Evolutionary conservation across 2,797 vertebrate genomes (phyloP).

Genomic region (Darevskia nairensis): DNA sequence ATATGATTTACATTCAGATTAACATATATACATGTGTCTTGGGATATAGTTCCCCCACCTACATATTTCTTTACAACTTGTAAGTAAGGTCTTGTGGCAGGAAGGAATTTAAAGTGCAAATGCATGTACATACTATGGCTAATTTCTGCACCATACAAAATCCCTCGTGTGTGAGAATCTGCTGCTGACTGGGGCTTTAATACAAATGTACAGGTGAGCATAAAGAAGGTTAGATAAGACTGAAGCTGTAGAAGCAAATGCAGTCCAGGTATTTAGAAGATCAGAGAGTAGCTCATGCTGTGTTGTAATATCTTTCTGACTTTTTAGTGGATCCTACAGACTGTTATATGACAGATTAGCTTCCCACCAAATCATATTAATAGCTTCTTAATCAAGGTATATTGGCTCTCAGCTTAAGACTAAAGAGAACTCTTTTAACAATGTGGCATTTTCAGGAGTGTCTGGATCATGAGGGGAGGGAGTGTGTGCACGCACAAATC

Average conservation of each 20-base stretch:
- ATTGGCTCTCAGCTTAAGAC: slow-evolving; percentile 67
- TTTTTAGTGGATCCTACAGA: slow-evolving; percentile 59
- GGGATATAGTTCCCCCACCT: background rate
- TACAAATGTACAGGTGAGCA: slow-evolving; percentile 69
- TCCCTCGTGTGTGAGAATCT: slow-evolving; percentile 60
- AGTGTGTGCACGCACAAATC: background rate
- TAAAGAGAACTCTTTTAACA: slow-evolving; percentile 63
- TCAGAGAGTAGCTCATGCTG: slow-evolving; percentile 71
- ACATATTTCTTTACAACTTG: slow-evolving; percentile 28
- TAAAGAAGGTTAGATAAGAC: slow-evolving; percentile 70
- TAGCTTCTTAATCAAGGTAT: slow-evolving; percentile 63
- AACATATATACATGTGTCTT: background rate
- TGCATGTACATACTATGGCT: slow-evolving; percentile 46
- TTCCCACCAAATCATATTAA: slow-evolving; percentile 69
- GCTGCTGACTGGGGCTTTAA: slow-evolving; percentile 62
- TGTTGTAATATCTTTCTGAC: slow-evolving; percentile 61
- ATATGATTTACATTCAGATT: slow-evolving; percentile 6
- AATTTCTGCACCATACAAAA: slow-evolving; percentile 66
- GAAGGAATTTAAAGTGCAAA: slow-evolving; percentile 64
- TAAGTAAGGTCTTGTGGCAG: slow-evolving; percentile 37
- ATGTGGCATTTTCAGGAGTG: slow-evolving; percentile 43
- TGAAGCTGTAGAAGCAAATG: slow-evolving; percentile 70
- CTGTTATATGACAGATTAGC: slow-evolving; percentile 71
- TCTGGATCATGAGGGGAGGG: slow-evolving; percentile 37
- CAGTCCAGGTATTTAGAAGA: slow-evolving; percentile 73